These are phyloP conservation scores for Drosophila birchii DNA, from an alignment of 2,888 invertebrate species.

Conservation along the genomic window DNA sequence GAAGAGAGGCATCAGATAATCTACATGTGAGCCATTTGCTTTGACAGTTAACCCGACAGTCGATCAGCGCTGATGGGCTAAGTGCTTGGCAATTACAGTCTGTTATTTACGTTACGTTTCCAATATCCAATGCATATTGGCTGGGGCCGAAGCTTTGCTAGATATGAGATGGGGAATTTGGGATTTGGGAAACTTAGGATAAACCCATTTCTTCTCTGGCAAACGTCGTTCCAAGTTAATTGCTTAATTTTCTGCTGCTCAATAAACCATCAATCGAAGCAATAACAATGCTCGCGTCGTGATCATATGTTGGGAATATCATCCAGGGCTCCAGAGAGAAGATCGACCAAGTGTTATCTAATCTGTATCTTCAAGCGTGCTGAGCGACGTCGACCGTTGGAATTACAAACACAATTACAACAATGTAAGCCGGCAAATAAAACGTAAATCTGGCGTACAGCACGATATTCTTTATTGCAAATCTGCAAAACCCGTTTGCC, in stretches of 20 bases:
- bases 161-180: not conserved
- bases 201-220: not conserved
- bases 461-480: constrained; percentile 82
- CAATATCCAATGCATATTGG: not conserved
- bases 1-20: constrained; percentile 6
- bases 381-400: constrained; percentile 55
- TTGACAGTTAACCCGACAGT: constrained; percentile 70
- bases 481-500: constrained; percentile 70
- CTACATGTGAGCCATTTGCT: constrained; percentile 58
- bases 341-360: constrained; percentile 28
- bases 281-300: constrained; percentile 55
- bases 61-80: constrained; percentile 65
- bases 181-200: too few species aligned
- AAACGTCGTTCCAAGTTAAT: constrained; percentile 54
- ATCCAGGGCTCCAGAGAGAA: not conserved
- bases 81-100: constrained; percentile 54
- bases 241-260: constrained; percentile 74
- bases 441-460: constrained; percentile 79
- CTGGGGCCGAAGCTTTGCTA: not conserved
- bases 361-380: constrained; percentile 52
- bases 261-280: constrained; percentile 39
- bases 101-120: not conserved
- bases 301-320: constrained; percentile 67
- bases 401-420: constrained; percentile 47
- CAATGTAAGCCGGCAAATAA: constrained; percentile 67